A percentile compares a stretch with the other conserved stretches of the same genome.
Evolutionary conservation across 2,888 invertebrate species (phyloP).

Genomic region (Psylliodes chrysocephalus): DNA sequence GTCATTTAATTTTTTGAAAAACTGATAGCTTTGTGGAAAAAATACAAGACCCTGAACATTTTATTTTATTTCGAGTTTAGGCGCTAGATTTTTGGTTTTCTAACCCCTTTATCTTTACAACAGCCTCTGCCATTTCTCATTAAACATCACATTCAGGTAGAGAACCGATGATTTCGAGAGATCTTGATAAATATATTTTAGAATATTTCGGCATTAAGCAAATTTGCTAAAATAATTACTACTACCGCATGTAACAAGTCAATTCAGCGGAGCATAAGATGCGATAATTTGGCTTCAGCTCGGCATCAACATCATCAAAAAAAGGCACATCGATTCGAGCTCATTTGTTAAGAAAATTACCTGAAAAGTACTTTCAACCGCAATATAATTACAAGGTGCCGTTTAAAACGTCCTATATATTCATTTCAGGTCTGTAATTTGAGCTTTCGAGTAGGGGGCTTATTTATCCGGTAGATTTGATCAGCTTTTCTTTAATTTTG

Average conservation of each 20-base stretch:
- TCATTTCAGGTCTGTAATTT: slow-evolving; percentile 55
- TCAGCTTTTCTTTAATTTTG: slow-evolving; percentile 64
- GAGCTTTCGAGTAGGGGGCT: slow-evolving; percentile 51
- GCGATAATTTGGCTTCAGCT: slow-evolving; percentile 25
- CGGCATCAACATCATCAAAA: slow-evolving; percentile 15
- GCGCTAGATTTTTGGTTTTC: too few relatives aligned
- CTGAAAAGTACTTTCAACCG: slow-evolving; percentile 49
- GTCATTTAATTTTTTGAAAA: too few relatives aligned
- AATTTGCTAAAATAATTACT: slow-evolving; percentile 10
- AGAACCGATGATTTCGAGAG: background rate
- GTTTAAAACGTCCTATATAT: slow-evolving; percentile 51
- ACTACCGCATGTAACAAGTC: background rate
- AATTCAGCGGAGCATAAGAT: slow-evolving; percentile 1
- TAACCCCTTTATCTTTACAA: too few relatives aligned
- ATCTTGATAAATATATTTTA: background rate
- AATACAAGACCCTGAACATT: too few relatives aligned
- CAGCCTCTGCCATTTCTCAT: too few relatives aligned
- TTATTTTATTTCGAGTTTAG: too few relatives aligned
- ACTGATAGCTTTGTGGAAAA: too few relatives aligned
- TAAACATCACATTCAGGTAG: too few relatives aligned
- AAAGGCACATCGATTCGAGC: slow-evolving; percentile 38
- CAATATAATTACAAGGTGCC: slow-evolving; percentile 54
- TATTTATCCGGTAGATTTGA: slow-evolving; percentile 63
- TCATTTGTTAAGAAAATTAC: slow-evolving; percentile 48
- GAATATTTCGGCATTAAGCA: background rate